Evolutionary conservation across 2,888 invertebrate genomes (phyloP).

Genomic region (Erebia aethiops): DNA sequence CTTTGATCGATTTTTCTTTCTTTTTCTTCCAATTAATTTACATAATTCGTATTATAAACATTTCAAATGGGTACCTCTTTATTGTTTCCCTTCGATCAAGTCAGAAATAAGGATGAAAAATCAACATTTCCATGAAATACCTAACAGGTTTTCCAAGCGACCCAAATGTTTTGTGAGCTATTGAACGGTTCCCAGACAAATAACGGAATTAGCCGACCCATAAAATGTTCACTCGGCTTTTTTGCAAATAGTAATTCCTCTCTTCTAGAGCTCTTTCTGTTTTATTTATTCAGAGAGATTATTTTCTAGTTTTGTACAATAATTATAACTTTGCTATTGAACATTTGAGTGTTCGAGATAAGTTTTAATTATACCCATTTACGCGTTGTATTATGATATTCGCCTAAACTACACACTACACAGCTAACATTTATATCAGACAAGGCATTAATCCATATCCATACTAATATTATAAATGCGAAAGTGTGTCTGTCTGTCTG

Average conservation of each 20-base stretch:
- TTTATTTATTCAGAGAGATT: slow-evolving; percentile 1
- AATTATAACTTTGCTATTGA: not conserved
- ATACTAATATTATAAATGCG: too few species aligned
- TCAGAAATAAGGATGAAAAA: slow-evolving; percentile 4
- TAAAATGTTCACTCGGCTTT: slow-evolving; percentile 17
- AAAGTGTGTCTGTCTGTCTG: too few species aligned
- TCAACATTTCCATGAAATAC: slow-evolving; percentile 14
- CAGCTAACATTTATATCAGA: too few species aligned
- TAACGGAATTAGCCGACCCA: slow-evolving; percentile 14
- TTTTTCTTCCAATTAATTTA: not conserved
- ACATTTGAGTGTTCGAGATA: too few species aligned
- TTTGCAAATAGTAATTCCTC: slow-evolving; percentile 16
- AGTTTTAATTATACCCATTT: too few species aligned
- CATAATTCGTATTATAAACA: not conserved
- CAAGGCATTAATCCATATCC: too few species aligned
- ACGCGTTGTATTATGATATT: too few species aligned
- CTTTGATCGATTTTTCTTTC: too few species aligned
- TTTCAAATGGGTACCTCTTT: not conserved
- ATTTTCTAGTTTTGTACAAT: too few species aligned
- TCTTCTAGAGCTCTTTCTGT: slow-evolving; percentile 6
- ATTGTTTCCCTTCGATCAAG: not conserved
- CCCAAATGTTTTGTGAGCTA: slow-evolving; percentile 20
- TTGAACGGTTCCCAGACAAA: slow-evolving; percentile 21
- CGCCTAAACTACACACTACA: too few species aligned
- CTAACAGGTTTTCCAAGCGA: slow-evolving; percentile 14